Evolutionary conservation across 2,113 vertebrate genomes (phyloP).

Genomic region (Hipposideros armiger): DNA sequence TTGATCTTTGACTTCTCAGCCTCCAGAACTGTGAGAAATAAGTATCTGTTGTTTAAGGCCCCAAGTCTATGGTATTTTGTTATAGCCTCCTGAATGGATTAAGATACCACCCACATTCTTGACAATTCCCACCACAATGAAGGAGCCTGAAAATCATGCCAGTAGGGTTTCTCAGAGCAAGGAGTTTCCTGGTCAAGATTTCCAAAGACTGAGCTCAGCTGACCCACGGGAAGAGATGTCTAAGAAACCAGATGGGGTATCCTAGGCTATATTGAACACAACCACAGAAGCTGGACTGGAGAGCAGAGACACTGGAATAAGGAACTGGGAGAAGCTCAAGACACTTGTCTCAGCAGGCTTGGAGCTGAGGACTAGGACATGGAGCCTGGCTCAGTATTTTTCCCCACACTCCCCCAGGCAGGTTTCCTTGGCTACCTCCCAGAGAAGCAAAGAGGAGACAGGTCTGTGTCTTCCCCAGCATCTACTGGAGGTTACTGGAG

Average conservation of each 20-base stretch:
- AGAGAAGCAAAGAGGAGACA: neutral
- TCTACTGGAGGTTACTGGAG: neutral
- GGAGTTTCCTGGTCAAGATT: neutral
- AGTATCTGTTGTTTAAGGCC: neutral
- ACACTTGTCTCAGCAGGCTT: rapidly evolving
- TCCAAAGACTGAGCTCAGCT: neutral
- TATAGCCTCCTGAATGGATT: neutral
- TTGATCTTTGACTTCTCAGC: neutral
- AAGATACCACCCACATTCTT: neutral
- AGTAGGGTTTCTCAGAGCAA: rapidly evolving
- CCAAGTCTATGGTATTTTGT: neutral
- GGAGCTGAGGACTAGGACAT: neutral
- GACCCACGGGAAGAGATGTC: neutral
- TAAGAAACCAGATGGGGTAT: neutral
- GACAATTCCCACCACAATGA: neutral
- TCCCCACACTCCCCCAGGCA: neutral
- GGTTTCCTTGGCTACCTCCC: neutral
- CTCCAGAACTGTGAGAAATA: neutral
- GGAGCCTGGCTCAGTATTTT: no score
- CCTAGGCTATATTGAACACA: neutral
- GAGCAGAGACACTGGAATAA: neutral
- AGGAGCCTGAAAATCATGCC: neutral
- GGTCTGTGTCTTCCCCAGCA: neutral
- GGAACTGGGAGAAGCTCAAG: neutral
- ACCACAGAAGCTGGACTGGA: neutral